Evolutionary conservation across 2,113 vertebrate species (phyloP).

Genomic region (Chelonoidis abingdonii): DNA sequence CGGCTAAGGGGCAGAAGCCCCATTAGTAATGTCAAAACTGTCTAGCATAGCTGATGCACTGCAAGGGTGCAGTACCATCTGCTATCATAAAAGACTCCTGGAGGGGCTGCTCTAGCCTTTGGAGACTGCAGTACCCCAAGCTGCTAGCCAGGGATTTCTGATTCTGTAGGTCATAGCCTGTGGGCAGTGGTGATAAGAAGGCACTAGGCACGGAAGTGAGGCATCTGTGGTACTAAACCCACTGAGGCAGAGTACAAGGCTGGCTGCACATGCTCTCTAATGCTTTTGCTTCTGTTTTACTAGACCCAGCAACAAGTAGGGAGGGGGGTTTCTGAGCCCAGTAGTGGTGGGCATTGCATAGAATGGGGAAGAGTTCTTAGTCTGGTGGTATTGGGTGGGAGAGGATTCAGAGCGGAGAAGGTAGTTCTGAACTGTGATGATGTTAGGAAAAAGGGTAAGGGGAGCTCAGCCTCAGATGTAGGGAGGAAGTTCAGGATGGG

Average conservation of each 20-base stretch:
- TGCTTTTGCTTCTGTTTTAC: background rate
- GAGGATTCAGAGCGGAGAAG: background rate
- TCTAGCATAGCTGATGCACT: background rate
- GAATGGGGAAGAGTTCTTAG: background rate
- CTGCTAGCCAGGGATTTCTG: background rate
- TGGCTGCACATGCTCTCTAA: accelerated
- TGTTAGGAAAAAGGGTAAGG: background rate
- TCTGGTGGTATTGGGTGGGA: background rate
- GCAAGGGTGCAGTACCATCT: background rate
- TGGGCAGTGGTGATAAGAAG: background rate
- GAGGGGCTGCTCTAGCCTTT: background rate
- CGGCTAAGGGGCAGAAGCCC: background rate
- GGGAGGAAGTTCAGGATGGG: background rate
- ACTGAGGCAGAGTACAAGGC: background rate
- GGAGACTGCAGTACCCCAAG: too few species aligned
- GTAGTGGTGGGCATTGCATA: background rate
- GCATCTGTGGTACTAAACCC: background rate
- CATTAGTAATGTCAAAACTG: background rate
- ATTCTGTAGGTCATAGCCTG: background rate
- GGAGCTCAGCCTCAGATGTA: background rate
- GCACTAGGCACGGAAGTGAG: background rate
- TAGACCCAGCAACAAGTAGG: background rate
- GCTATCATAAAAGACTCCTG: background rate
- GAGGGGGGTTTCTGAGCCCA: background rate
- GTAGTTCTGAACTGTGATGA: background rate